Conservation (phyloP, 2,113 vertebrate species). For the Spea multiplicata region DNA sequence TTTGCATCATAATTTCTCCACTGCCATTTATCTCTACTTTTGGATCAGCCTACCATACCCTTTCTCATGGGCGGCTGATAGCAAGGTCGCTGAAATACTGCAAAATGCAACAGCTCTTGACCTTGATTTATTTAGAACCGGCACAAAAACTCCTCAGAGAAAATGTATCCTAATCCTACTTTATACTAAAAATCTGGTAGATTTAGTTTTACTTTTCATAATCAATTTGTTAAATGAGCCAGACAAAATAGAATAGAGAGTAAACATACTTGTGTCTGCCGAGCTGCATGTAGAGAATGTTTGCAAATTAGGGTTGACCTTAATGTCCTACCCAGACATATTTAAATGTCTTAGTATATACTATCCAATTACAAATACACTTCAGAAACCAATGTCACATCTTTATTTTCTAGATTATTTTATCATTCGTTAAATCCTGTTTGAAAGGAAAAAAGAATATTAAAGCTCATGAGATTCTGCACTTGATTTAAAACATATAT, state of each 20-base stretch:
- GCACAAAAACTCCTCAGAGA: background rate
- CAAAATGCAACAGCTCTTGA: background rate
- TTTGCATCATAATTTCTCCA: no score
- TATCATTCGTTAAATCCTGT: no score
- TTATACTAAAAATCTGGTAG: background rate
- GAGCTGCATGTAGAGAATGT: background rate
- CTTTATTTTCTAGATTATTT: no score
- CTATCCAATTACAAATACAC: no score
- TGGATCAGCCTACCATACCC: background rate
- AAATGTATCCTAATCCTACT: background rate
- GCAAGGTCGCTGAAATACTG: background rate
- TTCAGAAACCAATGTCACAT: no score
- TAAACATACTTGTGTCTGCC: background rate
- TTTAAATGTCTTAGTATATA: background rate
- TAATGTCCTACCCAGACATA: background rate
- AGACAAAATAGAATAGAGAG: background rate
- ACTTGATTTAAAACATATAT: no score
- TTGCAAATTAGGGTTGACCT: background rate
- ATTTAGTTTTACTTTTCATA: background rate
- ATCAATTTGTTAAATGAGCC: background rate
- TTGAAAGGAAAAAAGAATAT: no score
- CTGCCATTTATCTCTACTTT: background rate
- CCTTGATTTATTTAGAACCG: background rate
- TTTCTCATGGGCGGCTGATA: background rate
- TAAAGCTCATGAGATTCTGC: no score